phyloP scores from a whole-genome alignment of 2,888 invertebrate species.

The Zygothrica quintamaculata region DNA sequence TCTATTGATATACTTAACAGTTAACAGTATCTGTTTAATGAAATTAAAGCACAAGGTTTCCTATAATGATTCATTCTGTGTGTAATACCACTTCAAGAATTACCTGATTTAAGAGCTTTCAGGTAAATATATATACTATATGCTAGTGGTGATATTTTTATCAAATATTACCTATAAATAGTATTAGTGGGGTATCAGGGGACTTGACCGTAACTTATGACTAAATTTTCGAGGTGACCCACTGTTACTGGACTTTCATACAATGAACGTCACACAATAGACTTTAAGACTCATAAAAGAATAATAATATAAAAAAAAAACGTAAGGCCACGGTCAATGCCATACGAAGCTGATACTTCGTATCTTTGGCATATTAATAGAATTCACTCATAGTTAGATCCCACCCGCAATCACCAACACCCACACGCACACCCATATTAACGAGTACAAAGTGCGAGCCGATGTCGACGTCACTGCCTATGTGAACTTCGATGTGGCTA shows the following conservation, averaged over 20 bases:
- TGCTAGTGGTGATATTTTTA: conserved; percentile 13
- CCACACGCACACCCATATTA: not conserved
- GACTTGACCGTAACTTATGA: conserved; percentile 7
- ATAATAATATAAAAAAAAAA: too few species aligned
- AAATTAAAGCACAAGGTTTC: conserved; percentile 6
- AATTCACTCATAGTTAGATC: conserved; percentile 1
- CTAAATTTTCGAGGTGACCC: conserved; percentile 9
- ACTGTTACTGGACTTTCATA: not conserved
- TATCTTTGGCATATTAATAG: conserved; percentile 5
- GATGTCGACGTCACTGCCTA: conserved; percentile 27
- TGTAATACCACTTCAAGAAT: not conserved
- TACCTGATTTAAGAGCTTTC: not conserved
- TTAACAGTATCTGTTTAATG: conserved; percentile 11
- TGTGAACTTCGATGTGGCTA: not conserved
- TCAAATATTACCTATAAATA: conserved; percentile 9
- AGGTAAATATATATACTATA: not conserved
- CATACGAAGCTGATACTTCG: not conserved
- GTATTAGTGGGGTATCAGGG: too few species aligned
- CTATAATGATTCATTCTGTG: conserved; percentile 13
- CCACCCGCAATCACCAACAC: too few species aligned
- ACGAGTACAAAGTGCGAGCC: conserved; percentile 31
- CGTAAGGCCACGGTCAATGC: not conserved
- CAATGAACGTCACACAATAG: not conserved
- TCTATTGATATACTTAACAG: too few species aligned
- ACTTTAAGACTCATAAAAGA: not conserved